Evolutionary conservation across 2,797 vertebrate genomes (phyloP).

Genomic region (Sternarchorhynchus goeldii): DNA sequence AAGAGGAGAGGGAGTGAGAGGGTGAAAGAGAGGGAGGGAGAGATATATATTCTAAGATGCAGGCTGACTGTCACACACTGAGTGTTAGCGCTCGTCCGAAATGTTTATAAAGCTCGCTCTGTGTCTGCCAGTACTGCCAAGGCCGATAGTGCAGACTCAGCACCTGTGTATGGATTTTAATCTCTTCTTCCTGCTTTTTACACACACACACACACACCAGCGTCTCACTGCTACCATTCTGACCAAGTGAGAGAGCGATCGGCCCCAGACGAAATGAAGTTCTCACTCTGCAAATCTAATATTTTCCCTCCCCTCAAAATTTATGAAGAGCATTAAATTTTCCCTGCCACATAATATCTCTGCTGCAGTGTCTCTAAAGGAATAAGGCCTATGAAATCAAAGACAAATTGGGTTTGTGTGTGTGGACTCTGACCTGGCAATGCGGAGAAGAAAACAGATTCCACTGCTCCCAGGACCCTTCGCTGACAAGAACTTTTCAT

Average conservation of each 20-base stretch:
- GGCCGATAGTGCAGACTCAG: conserved; percentile 80
- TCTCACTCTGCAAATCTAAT: conserved; percentile 60
- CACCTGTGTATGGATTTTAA: conserved; percentile 80
- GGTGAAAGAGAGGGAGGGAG: conserved; percentile 44
- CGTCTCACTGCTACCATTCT: conserved; percentile 53
- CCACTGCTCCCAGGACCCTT: conserved; percentile 44
- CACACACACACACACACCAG: conserved; percentile 54
- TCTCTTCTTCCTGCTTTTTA: conserved; percentile 50
- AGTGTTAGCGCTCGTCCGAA: conserved; percentile 35
- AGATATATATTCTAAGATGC: conserved; percentile 22
- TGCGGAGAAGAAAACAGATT: conserved; percentile 56
- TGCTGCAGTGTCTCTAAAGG: conserved; percentile 85
- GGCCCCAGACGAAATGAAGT: conserved; percentile 71
- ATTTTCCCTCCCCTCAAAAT: conserved; percentile 62
- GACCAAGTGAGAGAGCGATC: conserved; percentile 44
- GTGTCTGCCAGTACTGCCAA: conserved; percentile 74
- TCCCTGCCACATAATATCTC: conserved; percentile 92
- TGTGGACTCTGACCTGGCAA: conserved; percentile 69
- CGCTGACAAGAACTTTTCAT: conserved; percentile 37
- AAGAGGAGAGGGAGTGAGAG: no score
- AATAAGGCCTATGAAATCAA: conserved; percentile 91
- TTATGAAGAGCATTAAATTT: conserved; percentile 92
- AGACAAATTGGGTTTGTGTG: conserved; percentile 94
- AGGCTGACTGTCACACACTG: conserved; percentile 35
- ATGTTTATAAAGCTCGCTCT: conserved; percentile 64